These are phyloP conservation scores for Leguminivora glycinivorella DNA, from an alignment of 1,140 invertebrate genomes.

Conservation along the genomic window DNA sequence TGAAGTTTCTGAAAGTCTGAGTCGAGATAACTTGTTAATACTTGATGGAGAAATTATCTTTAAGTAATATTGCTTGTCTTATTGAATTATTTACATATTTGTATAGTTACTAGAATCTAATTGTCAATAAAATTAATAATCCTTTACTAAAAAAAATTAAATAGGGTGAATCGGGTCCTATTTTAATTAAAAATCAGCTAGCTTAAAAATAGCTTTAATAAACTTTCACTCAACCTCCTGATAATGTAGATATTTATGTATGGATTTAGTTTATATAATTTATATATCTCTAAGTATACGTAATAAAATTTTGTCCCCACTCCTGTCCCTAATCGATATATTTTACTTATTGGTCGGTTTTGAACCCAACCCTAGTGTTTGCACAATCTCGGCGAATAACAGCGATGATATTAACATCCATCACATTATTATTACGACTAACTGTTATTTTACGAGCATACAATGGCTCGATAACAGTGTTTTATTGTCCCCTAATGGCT, in stretches of 20 bases:
- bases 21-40: slow-evolving; percentile 1
- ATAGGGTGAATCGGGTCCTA: too few relatives aligned
- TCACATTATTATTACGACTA: slow-evolving; percentile 75
- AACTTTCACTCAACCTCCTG: too few relatives aligned
- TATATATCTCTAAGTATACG: too few relatives aligned
- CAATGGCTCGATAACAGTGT: slow-evolving; percentile 76
- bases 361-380: slow-evolving; percentile 29
- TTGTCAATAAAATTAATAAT: too few relatives aligned
- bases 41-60: neutral
- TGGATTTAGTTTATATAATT: too few relatives aligned
- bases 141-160: too few relatives aligned
- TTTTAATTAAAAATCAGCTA: too few relatives aligned
- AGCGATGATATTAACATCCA: slow-evolving; percentile 70
- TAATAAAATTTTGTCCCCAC: too few relatives aligned
- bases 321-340: too few relatives aligned
- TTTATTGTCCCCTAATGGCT: slow-evolving; percentile 78
- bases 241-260: too few relatives aligned
- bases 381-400: slow-evolving; percentile 55
- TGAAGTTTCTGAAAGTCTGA: slow-evolving; percentile 22
- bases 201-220: too few relatives aligned
- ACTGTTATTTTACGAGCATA: slow-evolving; percentile 77
- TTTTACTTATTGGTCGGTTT: neutral
- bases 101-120: too few relatives aligned
- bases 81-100: neutral
- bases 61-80: neutral